phyloP scores from a whole-genome alignment of 1,140 invertebrate species.

The Hermatobates lingyangjiaoensis region DNA sequence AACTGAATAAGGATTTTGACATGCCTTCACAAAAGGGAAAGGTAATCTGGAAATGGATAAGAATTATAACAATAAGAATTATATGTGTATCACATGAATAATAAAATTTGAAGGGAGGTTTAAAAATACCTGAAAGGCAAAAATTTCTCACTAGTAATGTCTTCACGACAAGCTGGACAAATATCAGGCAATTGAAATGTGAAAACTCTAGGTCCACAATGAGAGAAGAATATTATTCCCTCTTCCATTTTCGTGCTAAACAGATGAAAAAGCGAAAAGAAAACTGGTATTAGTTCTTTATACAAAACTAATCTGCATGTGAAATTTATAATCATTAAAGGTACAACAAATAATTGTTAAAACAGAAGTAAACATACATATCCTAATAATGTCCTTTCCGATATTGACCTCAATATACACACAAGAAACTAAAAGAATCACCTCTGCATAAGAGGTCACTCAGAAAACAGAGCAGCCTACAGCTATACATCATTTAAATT shows the following conservation, averaged over 20 bases:
- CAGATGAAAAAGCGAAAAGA: too few species aligned
- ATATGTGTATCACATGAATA: not conserved
- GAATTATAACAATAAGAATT: not conserved
- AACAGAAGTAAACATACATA: too few species aligned
- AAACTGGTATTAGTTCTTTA: too few species aligned
- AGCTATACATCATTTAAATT: too few species aligned
- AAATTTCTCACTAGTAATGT: conserved; percentile 34
- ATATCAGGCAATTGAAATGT: conserved; percentile 46
- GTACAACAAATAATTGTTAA: too few species aligned
- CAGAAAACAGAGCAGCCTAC: too few species aligned
- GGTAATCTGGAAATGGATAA: conserved; percentile 37
- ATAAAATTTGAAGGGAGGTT: not conserved
- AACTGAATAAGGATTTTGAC: conserved; percentile 47
- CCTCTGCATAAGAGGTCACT: too few species aligned
- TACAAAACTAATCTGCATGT: too few species aligned
- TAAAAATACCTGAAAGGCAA: conserved; percentile 42
- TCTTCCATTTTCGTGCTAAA: conserved; percentile 40
- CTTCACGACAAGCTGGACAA: conserved; percentile 46
- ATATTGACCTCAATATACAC: too few species aligned
- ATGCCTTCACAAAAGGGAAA: conserved; percentile 55
- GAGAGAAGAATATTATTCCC: conserved; percentile 62
- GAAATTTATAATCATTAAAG: too few species aligned
- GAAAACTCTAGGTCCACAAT: conserved; percentile 59
- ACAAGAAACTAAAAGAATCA: too few species aligned
- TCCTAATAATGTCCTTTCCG: too few species aligned